phyloP scores from a whole-genome alignment of 2,888 invertebrate species.

The Drosophila maculinotata region DNA sequence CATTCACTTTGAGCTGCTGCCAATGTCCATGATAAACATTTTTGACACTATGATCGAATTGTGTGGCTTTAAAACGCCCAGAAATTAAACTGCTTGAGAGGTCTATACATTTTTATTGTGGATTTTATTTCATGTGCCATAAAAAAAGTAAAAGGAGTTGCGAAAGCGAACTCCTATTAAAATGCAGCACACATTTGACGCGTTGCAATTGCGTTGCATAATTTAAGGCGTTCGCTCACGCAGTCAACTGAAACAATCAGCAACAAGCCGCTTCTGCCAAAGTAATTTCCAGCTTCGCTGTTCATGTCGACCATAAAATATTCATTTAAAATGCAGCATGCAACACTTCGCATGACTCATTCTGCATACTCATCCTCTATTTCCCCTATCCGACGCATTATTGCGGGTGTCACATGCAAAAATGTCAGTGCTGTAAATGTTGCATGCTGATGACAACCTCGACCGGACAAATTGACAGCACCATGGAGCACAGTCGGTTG shows the following conservation, averaged over 20 bases:
- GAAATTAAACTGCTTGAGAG: conserved; percentile 26
- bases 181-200: conserved; percentile 74
- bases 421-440: conserved; percentile 51
- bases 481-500: conserved; percentile 19
- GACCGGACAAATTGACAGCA: conserved; percentile 49
- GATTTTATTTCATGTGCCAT: conserved; percentile 57
- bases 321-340: conserved; percentile 78
- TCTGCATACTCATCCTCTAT: conserved; percentile 16
- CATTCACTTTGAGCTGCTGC: conserved; percentile 16
- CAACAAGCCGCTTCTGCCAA: conserved; percentile 37
- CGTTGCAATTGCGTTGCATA: conserved; percentile 66
- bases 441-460: conserved; percentile 70
- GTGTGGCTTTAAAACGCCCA: conserved; percentile 25
- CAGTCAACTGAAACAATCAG: conserved; percentile 63
- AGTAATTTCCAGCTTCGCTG: conserved; percentile 40
- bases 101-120: conserved; percentile 63
- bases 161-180: conserved; percentile 53
- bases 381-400: conserved; percentile 32
- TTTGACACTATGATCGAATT: conserved; percentile 30
- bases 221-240: conserved; percentile 71
- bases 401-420: conserved; percentile 67
- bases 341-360: conserved; percentile 77
- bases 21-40: conserved; percentile 28
- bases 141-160: conserved; percentile 33
- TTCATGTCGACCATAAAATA: conserved; percentile 70